Conservation (phyloP, 2,797 vertebrate genomes). For the Mormyrus hasselquistii region DNA sequence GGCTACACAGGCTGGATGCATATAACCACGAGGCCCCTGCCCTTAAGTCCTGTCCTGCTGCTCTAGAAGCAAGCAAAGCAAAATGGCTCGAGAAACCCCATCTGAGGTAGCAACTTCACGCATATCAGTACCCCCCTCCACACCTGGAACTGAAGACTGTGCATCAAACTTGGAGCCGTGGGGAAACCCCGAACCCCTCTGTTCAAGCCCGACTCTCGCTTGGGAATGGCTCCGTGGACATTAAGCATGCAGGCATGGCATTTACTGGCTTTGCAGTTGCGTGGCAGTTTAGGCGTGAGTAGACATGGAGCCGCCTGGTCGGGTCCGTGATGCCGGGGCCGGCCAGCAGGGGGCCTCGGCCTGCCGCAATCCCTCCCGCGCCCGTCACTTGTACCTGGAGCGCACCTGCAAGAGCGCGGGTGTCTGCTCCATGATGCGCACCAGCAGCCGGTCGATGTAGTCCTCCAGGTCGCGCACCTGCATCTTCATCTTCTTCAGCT, state of each 20-base stretch:
- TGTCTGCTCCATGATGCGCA: constrained; percentile 95
- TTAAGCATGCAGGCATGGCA: constrained; percentile 18
- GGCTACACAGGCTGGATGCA: not conserved
- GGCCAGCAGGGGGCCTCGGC: constrained; percentile 34
- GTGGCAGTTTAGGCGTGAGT: constrained; percentile 64
- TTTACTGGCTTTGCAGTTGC: constrained; percentile 53
- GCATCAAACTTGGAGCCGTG: not conserved
- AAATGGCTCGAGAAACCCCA: not conserved
- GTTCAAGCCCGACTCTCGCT: not conserved
- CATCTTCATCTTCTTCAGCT: constrained; percentile 77
- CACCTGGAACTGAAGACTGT: not conserved
- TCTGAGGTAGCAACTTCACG: not conserved
- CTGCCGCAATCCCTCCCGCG: not conserved
- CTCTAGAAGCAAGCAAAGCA: not conserved
- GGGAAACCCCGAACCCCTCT: not conserved
- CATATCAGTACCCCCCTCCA: not conserved
- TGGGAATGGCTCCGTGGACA: not conserved
- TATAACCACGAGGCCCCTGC: not conserved
- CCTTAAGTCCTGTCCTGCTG: not conserved
- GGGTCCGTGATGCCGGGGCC: constrained; percentile 33
- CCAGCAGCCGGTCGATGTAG: constrained; percentile 94
- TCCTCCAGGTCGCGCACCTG: constrained; percentile 86
- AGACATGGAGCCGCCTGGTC: constrained; percentile 42
- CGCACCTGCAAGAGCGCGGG: constrained; percentile 88
- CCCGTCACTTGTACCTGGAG: constrained; percentile 59